Conservation (phyloP, 2,113 vertebrate genomes). For the Anoplopoma fimbria region DNA sequence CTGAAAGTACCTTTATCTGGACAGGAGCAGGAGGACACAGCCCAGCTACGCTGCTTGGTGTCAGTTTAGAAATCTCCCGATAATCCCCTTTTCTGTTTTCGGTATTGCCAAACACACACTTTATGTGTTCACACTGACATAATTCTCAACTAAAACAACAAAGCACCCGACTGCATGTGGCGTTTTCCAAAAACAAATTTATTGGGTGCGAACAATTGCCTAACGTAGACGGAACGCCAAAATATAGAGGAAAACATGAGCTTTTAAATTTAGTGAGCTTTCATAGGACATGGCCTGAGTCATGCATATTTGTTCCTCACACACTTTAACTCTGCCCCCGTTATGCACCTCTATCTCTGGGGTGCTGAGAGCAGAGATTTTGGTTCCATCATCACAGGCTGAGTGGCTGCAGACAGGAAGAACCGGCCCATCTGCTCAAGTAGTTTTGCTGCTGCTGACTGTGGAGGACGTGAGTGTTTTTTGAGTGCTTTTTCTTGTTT, state of each 20-base stretch:
- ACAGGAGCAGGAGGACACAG: not conserved
- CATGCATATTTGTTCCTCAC: slow-evolving; percentile 24
- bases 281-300: slow-evolving; percentile 12
- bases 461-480: not conserved
- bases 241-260: slow-evolving; percentile 12
- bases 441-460: slow-evolving; percentile 56
- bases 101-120: not conserved
- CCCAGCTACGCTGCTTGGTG: not conserved
- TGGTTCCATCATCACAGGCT: slow-evolving; percentile 64
- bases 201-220: slow-evolving; percentile 37
- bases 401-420: slow-evolving; percentile 70
- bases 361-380: slow-evolving; percentile 64
- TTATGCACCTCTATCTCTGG: slow-evolving; percentile 52
- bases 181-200: not conserved
- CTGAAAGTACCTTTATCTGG: slow-evolving; percentile 11
- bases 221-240: not conserved
- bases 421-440: slow-evolving; percentile 69
- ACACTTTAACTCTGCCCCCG: slow-evolving; percentile 22
- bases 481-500: slow-evolving; percentile 34
- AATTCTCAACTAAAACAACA: not conserved
- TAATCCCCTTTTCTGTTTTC: not conserved
- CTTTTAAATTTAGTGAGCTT: slow-evolving; percentile 24
- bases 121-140: not conserved
- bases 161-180: not conserved
- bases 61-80: not conserved